These are phyloP conservation scores for Philotrypesis tridentata DNA, from an alignment of 1,140 invertebrate genomes.

Conservation along the genomic window DNA sequence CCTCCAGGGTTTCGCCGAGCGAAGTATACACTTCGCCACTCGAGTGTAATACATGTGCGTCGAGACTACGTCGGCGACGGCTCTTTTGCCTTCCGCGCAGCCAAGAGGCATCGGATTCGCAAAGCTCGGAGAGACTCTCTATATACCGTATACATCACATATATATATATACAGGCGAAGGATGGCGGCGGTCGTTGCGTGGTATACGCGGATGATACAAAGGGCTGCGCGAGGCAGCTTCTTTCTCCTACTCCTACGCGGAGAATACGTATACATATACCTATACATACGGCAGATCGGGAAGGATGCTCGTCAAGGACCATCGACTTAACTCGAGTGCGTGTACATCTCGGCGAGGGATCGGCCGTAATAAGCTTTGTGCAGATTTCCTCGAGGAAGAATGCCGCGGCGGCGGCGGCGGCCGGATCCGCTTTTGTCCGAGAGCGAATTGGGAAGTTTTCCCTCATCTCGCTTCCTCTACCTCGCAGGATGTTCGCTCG, in stretches of 20 bases:
- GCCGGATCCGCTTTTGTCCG: slow-evolving; percentile 2
- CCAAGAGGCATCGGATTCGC: not conserved
- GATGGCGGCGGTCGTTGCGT: not conserved
- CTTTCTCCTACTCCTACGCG: not conserved
- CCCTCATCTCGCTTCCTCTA: not conserved
- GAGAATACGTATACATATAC: no score
- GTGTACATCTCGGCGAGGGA: not conserved
- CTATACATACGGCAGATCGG: slow-evolving; percentile 44
- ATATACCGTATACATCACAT: no score
- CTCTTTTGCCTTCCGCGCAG: not conserved
- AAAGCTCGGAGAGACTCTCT: not conserved
- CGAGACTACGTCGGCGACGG: not conserved
- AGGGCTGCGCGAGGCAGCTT: not conserved
- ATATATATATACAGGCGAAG: not conserved
- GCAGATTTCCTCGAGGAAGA: not conserved
- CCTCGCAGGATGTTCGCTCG: not conserved
- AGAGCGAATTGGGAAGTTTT: not conserved
- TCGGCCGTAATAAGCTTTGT: slow-evolving; percentile 3
- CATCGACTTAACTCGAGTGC: slow-evolving; percentile 13
- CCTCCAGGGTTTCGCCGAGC: not conserved
- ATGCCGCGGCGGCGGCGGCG: no score
- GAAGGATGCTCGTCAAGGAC: slow-evolving; percentile 61
- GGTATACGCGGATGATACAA: not conserved
- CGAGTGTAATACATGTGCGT: not conserved
- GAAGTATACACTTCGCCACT: not conserved